These are phyloP conservation scores for Scaptomyza graminum DNA, from an alignment of 1,140 invertebrate genomes.

Conservation along the genomic window DNA sequence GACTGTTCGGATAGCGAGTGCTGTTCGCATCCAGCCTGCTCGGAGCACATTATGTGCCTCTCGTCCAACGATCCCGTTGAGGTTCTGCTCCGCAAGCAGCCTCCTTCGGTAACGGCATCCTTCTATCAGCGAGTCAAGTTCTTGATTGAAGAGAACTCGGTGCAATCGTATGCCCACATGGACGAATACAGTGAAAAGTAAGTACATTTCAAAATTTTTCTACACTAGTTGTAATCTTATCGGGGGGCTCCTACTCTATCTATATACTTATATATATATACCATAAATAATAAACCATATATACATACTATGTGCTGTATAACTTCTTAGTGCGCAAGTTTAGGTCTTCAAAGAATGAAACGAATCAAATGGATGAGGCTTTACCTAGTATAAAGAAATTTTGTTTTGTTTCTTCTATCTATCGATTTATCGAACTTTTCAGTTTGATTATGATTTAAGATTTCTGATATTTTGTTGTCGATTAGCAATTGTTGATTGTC, in stretches of 20 bases:
- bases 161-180: constrained; percentile 98
- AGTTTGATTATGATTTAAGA: constrained; percentile 12
- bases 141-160: constrained; percentile 98
- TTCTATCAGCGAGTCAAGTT: constrained; percentile 99
- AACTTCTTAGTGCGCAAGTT: constrained; percentile 50
- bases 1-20: constrained; percentile 99
- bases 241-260: constrained; percentile 21
- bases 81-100: constrained; percentile 96
- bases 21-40: constrained; percentile 92
- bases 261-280: constrained; percentile 43
- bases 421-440: constrained; percentile 26
- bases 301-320: constrained; percentile 48
- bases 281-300: constrained; percentile 33
- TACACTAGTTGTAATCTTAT: constrained; percentile 16
- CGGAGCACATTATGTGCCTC: constrained; percentile 96
- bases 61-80: constrained; percentile 97
- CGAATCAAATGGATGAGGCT: constrained; percentile 41
- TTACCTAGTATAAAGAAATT: constrained; percentile 28
- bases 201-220: constrained; percentile 84
- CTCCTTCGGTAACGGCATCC: constrained; percentile 96
- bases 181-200: constrained; percentile 99
- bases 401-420: constrained; percentile 29
- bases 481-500: too few species aligned
- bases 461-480: background rate
- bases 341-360: constrained; percentile 33